Base-by-base conservation (phyloP, 1,140 invertebrate species). In the Drosophila parabipectinata region DNA sequence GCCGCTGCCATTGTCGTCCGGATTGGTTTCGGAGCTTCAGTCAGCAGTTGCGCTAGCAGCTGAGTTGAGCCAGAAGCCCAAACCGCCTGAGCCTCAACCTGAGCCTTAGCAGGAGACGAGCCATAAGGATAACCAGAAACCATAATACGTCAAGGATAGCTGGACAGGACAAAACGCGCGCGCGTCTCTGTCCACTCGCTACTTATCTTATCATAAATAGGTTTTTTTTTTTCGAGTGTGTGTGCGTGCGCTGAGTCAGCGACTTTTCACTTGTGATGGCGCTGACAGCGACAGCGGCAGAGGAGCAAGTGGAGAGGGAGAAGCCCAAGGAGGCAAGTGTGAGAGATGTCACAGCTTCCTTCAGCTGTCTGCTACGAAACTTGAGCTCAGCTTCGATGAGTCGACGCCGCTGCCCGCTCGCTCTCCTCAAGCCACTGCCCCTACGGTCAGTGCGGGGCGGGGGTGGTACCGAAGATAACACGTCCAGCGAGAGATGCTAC, bases 41-140 rank as follows among this genome's bases (percentile, higher is more conserved):
- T 71, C 67, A 69, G 67, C 64, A 55, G 67, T 69, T 69, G 66
- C 66, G 41, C 52, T 69, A 69, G 64, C 63, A 71, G 67, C 64
- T 69, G 66, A 69, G 64, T 52, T 69, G 63, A 69, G 44, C 30
- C 48, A 26, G 50, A 14, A 45, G 39, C 39, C 44, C 21, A 30
- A 52, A 28, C 8, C 15, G 15, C 15, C 26, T 26, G 26, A 26
- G 26, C 26, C 9, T 15, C 30, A 52, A 28, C 8, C 48, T 8
- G n/a, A n/a, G 48, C 26, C 50, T n/a, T 21, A 21, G 21, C 21
- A 21, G 21, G 26, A 15, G 26, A 52, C 5, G 26, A 28, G 30
- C 34, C 48, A 21, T 37, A 39, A 67, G 39, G 32, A 51, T 63
- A 26, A 21, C 24, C 37, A 30, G 56, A 15, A 15, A 10, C 8